Evolutionary conservation across 2,797 vertebrate species (phyloP).

Genomic region (Amniataba percoides): DNA sequence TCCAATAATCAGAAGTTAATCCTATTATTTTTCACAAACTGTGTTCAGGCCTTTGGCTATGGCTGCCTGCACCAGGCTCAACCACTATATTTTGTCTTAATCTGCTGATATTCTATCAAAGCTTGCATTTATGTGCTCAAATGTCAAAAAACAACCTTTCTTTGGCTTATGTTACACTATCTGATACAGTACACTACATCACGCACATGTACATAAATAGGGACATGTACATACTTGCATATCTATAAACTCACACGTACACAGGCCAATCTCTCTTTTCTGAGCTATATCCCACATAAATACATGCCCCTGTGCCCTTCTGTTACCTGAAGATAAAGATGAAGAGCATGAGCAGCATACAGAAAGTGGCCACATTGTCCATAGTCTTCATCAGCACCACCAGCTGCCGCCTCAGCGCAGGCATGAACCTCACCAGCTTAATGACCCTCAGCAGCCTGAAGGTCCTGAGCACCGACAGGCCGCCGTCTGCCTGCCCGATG

Average conservation of each 20-base stretch:
- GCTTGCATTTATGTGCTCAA: background rate
- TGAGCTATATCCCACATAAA: background rate
- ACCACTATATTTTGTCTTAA: conserved; percentile 1
- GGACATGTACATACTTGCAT: no score
- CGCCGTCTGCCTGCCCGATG: conserved; percentile 93
- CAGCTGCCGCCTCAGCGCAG: conserved; percentile 93
- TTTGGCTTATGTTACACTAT: background rate
- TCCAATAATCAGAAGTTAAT: conserved; percentile 52
- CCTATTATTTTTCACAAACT: conserved; percentile 44
- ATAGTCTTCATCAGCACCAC: conserved; percentile 99
- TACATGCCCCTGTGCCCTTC: background rate
- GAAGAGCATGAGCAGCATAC: conserved; percentile 99
- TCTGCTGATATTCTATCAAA: conserved; percentile 5
- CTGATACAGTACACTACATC: background rate
- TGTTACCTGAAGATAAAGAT: conserved; percentile 96
- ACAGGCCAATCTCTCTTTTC: background rate
- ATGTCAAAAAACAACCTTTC: conserved; percentile 6
- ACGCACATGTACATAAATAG: background rate
- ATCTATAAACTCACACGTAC: background rate
- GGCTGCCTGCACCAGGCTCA: conserved; percentile 11
- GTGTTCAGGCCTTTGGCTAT: conserved; percentile 21
- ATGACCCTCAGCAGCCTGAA: conserved; percentile 95
- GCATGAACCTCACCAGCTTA: conserved; percentile 98
- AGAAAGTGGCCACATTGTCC: conserved; percentile 99
- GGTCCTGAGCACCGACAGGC: conserved; percentile 94